These are phyloP conservation scores for Isurus oxyrinchus DNA, from an alignment of 2,113 vertebrate genomes.

Conservation along the genomic window DNA sequence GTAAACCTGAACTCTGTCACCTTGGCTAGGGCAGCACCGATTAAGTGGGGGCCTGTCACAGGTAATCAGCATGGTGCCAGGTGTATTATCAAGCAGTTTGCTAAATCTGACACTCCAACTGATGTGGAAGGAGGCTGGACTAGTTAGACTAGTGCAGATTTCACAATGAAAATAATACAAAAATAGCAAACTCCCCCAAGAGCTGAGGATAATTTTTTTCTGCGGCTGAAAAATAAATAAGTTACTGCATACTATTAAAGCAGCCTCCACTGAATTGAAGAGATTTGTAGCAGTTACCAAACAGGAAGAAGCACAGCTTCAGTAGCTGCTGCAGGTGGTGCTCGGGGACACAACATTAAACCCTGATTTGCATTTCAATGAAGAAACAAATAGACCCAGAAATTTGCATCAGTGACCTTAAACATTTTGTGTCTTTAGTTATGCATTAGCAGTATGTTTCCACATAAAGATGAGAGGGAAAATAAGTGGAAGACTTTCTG, in stretches of 20 bases:
- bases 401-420: constrained; percentile 20
- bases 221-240: background rate
- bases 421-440: constrained; percentile 9
- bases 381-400: constrained; percentile 16
- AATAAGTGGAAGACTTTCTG: background rate
- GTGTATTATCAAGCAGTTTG: background rate
- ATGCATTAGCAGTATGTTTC: constrained; percentile 18
- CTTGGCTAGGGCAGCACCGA: background rate
- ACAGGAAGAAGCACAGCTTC: background rate
- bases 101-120: background rate
- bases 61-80: background rate
- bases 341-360: background rate
- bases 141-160: background rate
- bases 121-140: background rate
- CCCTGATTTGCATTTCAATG: constrained; percentile 24
- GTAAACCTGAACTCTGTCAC: background rate
- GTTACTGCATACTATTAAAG: background rate
- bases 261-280: background rate
- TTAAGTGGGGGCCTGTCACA: background rate
- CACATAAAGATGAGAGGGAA: background rate
- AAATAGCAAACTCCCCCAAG: background rate
- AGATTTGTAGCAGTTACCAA: background rate
- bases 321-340: background rate
- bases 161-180: background rate
- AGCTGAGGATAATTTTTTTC: background rate